These are phyloP conservation scores for Distichodus sexfasciatus DNA, from an alignment of 2,797 vertebrate genomes.

Conservation along the genomic window DNA sequence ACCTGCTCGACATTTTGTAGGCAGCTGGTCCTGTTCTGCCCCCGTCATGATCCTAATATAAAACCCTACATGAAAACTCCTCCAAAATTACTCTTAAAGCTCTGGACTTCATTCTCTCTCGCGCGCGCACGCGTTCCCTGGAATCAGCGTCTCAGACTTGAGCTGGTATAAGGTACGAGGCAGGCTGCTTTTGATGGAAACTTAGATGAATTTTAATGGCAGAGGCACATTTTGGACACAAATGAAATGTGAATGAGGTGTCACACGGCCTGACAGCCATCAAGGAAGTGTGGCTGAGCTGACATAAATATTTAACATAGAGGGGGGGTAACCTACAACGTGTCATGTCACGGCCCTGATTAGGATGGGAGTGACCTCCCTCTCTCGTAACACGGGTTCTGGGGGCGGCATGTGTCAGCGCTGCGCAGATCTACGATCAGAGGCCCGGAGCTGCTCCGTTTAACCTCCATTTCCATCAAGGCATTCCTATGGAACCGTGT, in stretches of 20 bases:
- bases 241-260: conserved; percentile 57
- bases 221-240: conserved; percentile 26
- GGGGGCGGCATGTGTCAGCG: conserved; percentile 56
- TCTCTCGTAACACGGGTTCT: conserved; percentile 69
- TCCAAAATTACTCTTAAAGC: not conserved
- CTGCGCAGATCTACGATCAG: conserved; percentile 65
- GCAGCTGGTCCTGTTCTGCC: conserved; percentile 6
- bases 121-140: too few species aligned
- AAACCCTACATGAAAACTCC: not conserved
- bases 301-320: conserved; percentile 82
- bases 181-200: conserved; percentile 33
- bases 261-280: conserved; percentile 77
- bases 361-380: conserved; percentile 76
- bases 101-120: conserved; percentile 26
- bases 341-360: conserved; percentile 81
- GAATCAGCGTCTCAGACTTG: too few species aligned
- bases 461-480: conserved; percentile 76
- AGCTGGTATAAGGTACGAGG: too few species aligned
- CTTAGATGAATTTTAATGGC: conserved; percentile 65
- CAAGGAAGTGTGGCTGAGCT: conserved; percentile 60
- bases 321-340: conserved; percentile 75
- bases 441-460: conserved; percentile 63
- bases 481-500: conserved; percentile 69
- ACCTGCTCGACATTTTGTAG: not conserved
- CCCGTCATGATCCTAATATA: not conserved